phyloP scores from a whole-genome alignment of 2,888 invertebrate species.

The Flexamia atlantica region DNA sequence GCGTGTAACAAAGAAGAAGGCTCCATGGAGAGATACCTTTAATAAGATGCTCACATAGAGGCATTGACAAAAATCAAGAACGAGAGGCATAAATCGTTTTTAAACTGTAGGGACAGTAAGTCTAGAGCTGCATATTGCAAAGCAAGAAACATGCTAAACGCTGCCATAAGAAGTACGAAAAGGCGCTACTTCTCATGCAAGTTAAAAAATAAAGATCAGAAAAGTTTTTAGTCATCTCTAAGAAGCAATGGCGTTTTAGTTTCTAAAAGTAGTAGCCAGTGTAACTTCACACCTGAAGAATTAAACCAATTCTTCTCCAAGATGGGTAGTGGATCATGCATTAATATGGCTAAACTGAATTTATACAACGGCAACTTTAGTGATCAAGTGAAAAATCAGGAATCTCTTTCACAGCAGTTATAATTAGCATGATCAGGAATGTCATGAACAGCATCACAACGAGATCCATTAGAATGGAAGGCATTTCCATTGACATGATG shows the following conservation, averaged over 20 bases:
- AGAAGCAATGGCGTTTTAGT: neutral
- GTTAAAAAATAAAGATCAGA: neutral
- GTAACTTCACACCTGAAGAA: neutral
- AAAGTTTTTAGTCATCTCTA: neutral
- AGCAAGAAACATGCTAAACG: neutral
- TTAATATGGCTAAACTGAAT: neutral
- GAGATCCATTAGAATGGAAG: too few species aligned
- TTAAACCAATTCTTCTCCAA: neutral
- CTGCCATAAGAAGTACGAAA: slow-evolving; percentile 1
- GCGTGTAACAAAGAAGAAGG: slow-evolving; percentile 10
- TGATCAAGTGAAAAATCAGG: neutral
- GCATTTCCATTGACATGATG: too few species aligned
- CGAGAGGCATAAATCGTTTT: neutral
- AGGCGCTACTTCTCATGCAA: neutral
- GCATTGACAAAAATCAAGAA: neutral
- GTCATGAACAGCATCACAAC: slow-evolving; percentile 8
- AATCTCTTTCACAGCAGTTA: neutral
- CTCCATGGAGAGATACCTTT: slow-evolving; percentile 12
- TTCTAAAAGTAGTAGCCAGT: neutral
- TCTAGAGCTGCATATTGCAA: neutral
- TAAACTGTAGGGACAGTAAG: neutral
- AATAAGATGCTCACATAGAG: neutral
- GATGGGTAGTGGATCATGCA: neutral
- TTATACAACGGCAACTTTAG: neutral
- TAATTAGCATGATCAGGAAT: neutral